These are phyloP conservation scores for Cheilosia urbana DNA, from an alignment of 2,888 invertebrate genomes.

Conservation along the genomic window DNA sequence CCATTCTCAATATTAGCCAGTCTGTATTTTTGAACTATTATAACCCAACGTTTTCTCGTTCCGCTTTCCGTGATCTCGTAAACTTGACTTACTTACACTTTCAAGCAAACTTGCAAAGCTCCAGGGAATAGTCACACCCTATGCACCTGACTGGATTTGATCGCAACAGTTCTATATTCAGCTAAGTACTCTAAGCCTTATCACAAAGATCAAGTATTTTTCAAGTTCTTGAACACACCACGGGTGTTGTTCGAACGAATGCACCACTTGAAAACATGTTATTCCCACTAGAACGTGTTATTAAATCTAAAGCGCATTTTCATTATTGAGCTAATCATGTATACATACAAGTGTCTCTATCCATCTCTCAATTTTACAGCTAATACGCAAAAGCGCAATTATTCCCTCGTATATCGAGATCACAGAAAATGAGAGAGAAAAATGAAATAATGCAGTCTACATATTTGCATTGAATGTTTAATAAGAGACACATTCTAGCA, in stretches of 20 bases:
- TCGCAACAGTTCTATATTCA: too few species aligned
- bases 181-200: not conserved
- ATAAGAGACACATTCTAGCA: constrained; percentile 38
- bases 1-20: too few species aligned
- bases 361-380: constrained; percentile 7
- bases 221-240: not conserved
- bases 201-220: not conserved
- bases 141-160: too few species aligned
- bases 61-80: too few species aligned
- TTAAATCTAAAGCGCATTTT: constrained; percentile 11
- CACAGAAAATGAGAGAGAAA: not conserved
- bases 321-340: constrained; percentile 18
- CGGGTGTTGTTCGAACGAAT: not conserved
- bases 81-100: too few species aligned
- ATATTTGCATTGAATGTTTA: constrained; percentile 34
- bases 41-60: too few species aligned
- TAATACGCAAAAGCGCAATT: constrained; percentile 43
- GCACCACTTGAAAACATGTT: constrained; percentile 11
- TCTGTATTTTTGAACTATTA: too few species aligned
- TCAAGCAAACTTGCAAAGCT: too few species aligned
- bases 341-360: not conserved
- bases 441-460: not conserved
- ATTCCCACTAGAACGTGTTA: constrained; percentile 23
- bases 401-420: not conserved
- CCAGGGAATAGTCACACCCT: too few species aligned